Evolutionary conservation across 2,888 invertebrate genomes (phyloP).

Genomic region (Thereva unica): DNA sequence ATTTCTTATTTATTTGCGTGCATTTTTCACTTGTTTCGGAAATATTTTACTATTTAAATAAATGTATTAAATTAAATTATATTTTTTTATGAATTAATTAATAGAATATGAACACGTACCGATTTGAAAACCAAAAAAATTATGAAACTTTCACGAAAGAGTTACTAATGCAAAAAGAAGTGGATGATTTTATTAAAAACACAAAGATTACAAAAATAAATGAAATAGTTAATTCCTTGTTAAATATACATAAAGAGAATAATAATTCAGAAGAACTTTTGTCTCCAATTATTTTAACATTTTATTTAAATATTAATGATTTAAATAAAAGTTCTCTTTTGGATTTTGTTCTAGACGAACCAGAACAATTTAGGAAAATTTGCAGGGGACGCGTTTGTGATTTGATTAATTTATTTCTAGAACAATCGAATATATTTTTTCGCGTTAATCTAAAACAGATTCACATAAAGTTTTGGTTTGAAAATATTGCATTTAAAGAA

Average conservation of each 20-base stretch:
- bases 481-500: constrained; percentile 6
- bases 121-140: constrained; percentile 3
- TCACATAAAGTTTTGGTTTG: constrained; percentile 33
- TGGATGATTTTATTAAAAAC: constrained; percentile 18
- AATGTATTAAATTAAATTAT: constrained; percentile 4
- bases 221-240: constrained; percentile 17
- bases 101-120: constrained; percentile 5
- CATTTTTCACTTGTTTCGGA: too few relatives aligned
- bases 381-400: constrained; percentile 9
- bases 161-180: background rate
- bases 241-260: constrained; percentile 5
- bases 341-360: constrained; percentile 23
- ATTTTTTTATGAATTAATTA: too few relatives aligned
- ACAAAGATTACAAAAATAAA: constrained; percentile 14
- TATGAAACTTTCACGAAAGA: constrained; percentile 3
- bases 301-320: constrained; percentile 11
- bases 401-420: constrained; percentile 3
- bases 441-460: constrained; percentile 28
- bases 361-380: constrained; percentile 21
- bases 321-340: constrained; percentile 7
- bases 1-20: too few relatives aligned
- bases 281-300: constrained; percentile 24
- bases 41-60: too few relatives aligned
- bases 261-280: constrained; percentile 19
- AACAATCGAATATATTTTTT: background rate